These are phyloP conservation scores for Melanostoma scalare DNA, from an alignment of 2,888 invertebrate genomes.

Conservation along the genomic window DNA sequence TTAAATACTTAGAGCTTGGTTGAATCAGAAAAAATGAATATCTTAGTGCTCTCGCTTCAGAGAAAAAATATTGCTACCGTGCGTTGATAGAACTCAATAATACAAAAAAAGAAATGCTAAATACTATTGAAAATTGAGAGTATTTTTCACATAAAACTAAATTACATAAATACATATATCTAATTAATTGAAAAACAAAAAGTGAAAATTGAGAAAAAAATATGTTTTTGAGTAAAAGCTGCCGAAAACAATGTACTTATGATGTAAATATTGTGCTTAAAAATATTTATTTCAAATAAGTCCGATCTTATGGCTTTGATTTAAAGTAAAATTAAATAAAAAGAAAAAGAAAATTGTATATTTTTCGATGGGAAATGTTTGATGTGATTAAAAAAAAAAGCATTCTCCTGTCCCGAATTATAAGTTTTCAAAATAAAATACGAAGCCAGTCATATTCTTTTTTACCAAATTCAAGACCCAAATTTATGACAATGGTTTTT, in stretches of 20 bases:
- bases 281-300: slow-evolving; percentile 25
- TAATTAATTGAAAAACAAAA: slow-evolving; percentile 31
- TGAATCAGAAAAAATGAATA: slow-evolving; percentile 39
- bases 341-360: too few species aligned
- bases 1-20: slow-evolving; percentile 59
- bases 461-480: too few species aligned
- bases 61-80: slow-evolving; percentile 64
- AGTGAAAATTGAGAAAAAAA: slow-evolving; percentile 3
- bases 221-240: slow-evolving; percentile 41
- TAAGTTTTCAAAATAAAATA: too few species aligned
- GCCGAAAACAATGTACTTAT: slow-evolving; percentile 74
- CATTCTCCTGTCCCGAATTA: too few species aligned
- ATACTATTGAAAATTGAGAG: slow-evolving; percentile 67
- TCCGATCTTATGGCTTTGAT: slow-evolving; percentile 6
- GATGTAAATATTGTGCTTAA: slow-evolving; percentile 74
- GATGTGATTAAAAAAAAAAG: too few species aligned
- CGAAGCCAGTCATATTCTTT: too few species aligned
- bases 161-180: slow-evolving; percentile 24
- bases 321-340: too few species aligned
- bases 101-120: slow-evolving; percentile 38
- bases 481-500: too few species aligned
- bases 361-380: too few species aligned
- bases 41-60: slow-evolving; percentile 67
- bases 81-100: slow-evolving; percentile 66
- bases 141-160: slow-evolving; percentile 66